Evolutionary conservation across 2,888 invertebrate species (phyloP).

Genomic region (Dysmachus trigonus): DNA sequence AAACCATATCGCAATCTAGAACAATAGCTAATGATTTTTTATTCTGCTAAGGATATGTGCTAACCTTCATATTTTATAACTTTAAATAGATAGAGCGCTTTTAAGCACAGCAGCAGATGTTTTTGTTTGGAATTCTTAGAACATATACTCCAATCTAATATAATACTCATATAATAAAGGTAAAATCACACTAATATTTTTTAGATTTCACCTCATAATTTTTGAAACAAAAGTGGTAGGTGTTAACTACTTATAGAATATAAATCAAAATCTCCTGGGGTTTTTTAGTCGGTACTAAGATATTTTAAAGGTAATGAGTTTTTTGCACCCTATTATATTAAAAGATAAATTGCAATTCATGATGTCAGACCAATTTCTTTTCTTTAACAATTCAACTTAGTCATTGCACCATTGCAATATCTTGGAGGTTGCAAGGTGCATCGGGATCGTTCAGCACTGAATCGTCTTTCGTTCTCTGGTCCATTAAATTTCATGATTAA

Average conservation of each 20-base stretch:
- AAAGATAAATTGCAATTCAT: not conserved
- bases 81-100: too few species aligned
- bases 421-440: not conserved
- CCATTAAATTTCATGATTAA: constrained; percentile 40
- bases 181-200: too few species aligned
- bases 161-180: too few species aligned
- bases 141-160: too few species aligned
- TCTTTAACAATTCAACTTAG: not conserved
- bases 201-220: too few species aligned
- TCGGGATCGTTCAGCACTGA: not conserved
- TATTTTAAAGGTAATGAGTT: not conserved
- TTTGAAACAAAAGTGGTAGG: too few species aligned
- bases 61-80: not conserved
- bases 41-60: not conserved
- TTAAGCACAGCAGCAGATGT: too few species aligned
- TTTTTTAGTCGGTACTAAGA: too few species aligned
- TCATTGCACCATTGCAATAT: not conserved
- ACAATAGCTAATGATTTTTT: not conserved
- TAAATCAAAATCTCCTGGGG: too few species aligned
- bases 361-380: not conserved
- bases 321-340: not conserved
- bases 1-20: not conserved
- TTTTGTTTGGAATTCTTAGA: too few species aligned
- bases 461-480: constrained; percentile 5
- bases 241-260: too few species aligned